Conservation (phyloP, 2,888 invertebrate genomes). For the Amorpha juglandis region DNA sequence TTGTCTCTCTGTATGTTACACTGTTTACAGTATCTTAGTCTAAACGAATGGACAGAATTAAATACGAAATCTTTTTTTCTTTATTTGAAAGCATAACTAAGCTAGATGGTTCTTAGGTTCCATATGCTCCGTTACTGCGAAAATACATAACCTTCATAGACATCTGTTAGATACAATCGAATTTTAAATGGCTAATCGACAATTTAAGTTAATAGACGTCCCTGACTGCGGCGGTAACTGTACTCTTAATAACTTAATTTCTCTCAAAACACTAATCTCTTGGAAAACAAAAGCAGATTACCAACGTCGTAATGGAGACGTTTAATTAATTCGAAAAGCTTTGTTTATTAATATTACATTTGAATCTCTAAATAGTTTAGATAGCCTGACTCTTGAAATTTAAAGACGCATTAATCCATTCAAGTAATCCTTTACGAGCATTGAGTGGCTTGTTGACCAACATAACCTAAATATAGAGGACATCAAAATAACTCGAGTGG, state of each 20-base stretch:
- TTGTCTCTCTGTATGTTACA: too few relatives aligned
- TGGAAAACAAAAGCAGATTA: not conserved
- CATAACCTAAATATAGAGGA: conserved; percentile 36
- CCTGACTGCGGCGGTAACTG: too few relatives aligned
- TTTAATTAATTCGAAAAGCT: conserved; percentile 3
- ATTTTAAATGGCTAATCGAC: not conserved
- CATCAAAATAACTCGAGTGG: conserved; percentile 36
- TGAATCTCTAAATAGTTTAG: conserved; percentile 1
- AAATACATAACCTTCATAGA: too few relatives aligned
- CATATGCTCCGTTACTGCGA: too few relatives aligned
- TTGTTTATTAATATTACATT: conserved; percentile 9
- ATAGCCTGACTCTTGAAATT: conserved; percentile 9
- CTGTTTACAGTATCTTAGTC: too few relatives aligned
- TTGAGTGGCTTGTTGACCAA: conserved; percentile 40
- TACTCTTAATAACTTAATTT: not conserved
- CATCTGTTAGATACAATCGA: too few relatives aligned
- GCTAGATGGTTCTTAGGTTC: too few relatives aligned
- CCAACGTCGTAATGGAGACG: not conserved
- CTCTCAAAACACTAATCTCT: not conserved
- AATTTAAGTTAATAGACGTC: too few relatives aligned
- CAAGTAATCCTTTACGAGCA: conserved; percentile 21
- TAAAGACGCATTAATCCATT: conserved; percentile 15
- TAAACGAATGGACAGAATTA: too few relatives aligned
- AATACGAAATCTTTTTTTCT: too few relatives aligned
- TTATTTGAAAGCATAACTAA: too few relatives aligned